Percentiles rank a stretch among this genome's conserved stretches.
These are phyloP conservation scores for Acanthurus leucopareius DNA, from an alignment of 2,797 vertebrate genomes.

Conservation along the genomic window DNA sequence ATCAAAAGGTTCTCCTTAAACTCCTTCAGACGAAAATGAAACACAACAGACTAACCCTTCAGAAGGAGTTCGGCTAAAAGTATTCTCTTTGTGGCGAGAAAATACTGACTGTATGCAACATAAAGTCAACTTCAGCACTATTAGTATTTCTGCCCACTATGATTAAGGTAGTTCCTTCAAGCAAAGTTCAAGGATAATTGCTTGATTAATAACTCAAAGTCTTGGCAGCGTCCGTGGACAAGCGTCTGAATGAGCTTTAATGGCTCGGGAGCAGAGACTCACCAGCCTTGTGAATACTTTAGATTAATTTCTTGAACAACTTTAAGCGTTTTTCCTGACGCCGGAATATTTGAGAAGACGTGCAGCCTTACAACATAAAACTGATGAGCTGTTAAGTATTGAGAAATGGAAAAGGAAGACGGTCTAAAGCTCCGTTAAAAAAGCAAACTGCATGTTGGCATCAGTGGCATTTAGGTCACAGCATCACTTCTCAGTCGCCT, in stretches of 20 bases:
- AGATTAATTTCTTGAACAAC: slow-evolving; percentile 52
- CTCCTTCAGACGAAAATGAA: slow-evolving; percentile 39
- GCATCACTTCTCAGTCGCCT: slow-evolving; percentile 53
- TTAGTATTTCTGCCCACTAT: slow-evolving; percentile 30
- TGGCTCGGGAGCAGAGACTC: slow-evolving; percentile 43
- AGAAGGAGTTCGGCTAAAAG: slow-evolving; percentile 8
- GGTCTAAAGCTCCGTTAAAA: slow-evolving; percentile 40
- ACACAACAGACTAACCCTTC: slow-evolving; percentile 34
- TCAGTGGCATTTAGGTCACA: slow-evolving; percentile 73
- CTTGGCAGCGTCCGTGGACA: slow-evolving; percentile 61
- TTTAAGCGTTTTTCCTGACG: slow-evolving; percentile 64
- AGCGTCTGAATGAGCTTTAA: slow-evolving; percentile 64
- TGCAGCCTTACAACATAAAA: slow-evolving; percentile 48
- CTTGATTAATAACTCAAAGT: slow-evolving; percentile 69
- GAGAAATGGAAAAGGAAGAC: slow-evolving; percentile 61
- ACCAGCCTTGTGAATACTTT: slow-evolving; percentile 28
- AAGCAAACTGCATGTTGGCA: slow-evolving; percentile 59
- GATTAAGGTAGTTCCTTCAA: slow-evolving; percentile 48
- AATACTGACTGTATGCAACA: slow-evolving; percentile 24
- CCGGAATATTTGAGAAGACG: slow-evolving; percentile 48
- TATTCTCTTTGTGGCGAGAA: slow-evolving; percentile 19
- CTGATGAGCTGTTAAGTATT: slow-evolving; percentile 63
- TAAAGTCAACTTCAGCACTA: slow-evolving; percentile 25
- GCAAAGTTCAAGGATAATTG: slow-evolving; percentile 70
- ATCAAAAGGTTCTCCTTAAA: slow-evolving; percentile 27